Percentiles rank a stretch among this genome's conserved stretches.
Conservation (phyloP, 2,113 vertebrate genomes). For the Cryptotis parvus region DNA sequence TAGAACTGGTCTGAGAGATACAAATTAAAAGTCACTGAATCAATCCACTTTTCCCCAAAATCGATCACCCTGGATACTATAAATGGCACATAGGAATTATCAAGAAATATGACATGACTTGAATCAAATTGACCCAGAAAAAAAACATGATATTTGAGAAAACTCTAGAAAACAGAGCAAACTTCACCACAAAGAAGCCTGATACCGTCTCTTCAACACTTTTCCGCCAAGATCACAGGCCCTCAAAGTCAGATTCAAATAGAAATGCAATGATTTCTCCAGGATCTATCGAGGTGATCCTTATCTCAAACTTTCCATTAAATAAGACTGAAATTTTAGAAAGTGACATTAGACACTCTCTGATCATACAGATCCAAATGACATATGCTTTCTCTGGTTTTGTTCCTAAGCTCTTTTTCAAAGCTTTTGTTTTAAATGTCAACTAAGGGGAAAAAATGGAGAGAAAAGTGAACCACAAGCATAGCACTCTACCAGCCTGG, state of each 20-base stretch:
- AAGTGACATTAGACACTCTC: slow-evolving; percentile 10
- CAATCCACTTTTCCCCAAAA: not conserved
- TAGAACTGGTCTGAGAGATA: not conserved
- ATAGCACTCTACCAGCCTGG: slow-evolving; percentile 37
- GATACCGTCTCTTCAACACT: not conserved
- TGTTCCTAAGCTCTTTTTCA: not conserved
- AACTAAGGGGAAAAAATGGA: not conserved
- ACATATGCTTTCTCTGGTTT: not conserved
- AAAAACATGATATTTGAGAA: not conserved
- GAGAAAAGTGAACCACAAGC: not conserved
- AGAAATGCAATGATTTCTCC: not conserved
- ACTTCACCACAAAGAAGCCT: not conserved
- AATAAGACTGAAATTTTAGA: slow-evolving; percentile 10
- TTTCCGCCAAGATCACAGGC: not conserved
- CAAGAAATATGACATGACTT: not conserved
- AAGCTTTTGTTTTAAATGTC: not conserved
- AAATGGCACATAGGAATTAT: not conserved
- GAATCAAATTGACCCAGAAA: not conserved
- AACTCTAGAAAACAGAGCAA: not conserved
- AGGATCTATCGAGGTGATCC: not conserved
- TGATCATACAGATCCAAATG: not conserved
- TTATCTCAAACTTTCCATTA: not conserved
- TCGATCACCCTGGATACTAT: not conserved
- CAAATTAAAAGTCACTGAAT: not conserved
- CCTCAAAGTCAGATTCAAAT: not conserved